Base-by-base conservation (phyloP, 2,113 vertebrate genomes). In the Osmerus eperlanus region DNA sequence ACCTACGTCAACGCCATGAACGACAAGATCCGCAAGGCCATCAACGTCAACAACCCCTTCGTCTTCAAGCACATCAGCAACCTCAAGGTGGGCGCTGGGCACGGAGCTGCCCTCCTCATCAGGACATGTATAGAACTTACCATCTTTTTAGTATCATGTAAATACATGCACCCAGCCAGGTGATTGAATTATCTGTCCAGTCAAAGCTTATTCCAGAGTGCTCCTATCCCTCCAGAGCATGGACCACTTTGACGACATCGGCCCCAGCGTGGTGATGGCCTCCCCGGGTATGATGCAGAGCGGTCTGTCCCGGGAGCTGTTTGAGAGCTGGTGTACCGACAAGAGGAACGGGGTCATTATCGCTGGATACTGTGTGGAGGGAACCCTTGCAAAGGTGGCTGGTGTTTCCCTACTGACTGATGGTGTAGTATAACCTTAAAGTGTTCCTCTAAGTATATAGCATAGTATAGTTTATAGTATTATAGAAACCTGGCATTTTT, bases 251-350 rank as follows among this genome's bases (percentile, higher is more conserved):
- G 97, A 98, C 74, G 97, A 99, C 86, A 99, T 99, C n/a, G 97
- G 97, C 0, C 96, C 97, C 3, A 99, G 97, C 2, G 96, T 99
- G 28, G 97, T 99, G 53, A 99, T 99, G 97, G 97, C 97, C 6
- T 99, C 97, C 51, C 97, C 97, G 0, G 97, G 97, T 65, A 99
- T 99, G 96, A 99, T 99, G 95, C 97, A 99, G 84, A 99, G 97
- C 2, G 97, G 97, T 2, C 89, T 99, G 1, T 99, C 97, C 83
- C 90, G 97, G 61, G 97, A 99, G 88, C 80, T 99, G 63, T 99
- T 99, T 79, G 97, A 99, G 83, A 99, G 97, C 89, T 99, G 97
- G 97, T 99, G 97, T 85, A 99, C 97, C 0, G 97, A 99, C 68
- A 99, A 99, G 86, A 95, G 97, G 77, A 99, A 99, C 0, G 97